Base-by-base conservation (phyloP, 2,888 invertebrate species). In the Trichopoda pennipes region DNA sequence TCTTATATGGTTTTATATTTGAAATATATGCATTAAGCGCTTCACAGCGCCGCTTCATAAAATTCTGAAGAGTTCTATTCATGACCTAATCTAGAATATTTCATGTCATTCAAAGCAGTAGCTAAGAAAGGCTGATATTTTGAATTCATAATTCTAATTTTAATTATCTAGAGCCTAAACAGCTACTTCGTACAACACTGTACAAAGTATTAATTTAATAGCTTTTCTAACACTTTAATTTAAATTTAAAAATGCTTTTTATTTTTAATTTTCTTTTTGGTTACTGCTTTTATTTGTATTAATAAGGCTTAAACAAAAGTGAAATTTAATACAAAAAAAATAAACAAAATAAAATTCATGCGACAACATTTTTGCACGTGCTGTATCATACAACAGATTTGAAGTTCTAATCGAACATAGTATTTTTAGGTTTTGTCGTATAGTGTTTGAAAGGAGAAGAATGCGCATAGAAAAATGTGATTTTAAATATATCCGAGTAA, bases 311-410 rank as follows among this genome's bases (percentile, higher is more conserved):
- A 53, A 69, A 44, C 12, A 10, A 17, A 51, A 60, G n/a, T 56
- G 47, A 63, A 19, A 68, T 17, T 17, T 2, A 53, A 53, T 14
- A 42, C 28, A 51, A 51, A 28, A 21, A 0, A 32, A 47, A 38
- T 2, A 44, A 35, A 14, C 16, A 23, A 17, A 10, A 17, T 35
- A 21, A 74, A 23, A 56, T 42, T 19, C 8, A 14, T 35, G 17
- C 53, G 66, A 55, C 28, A 79, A 73, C 68, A 55, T 53, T 78
- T 53, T 53, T 61, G 61, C 79, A 79, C 79, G 79, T 79, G 79
- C 38, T 61, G 66, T 66, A 21, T 47, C 47, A 55, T n/a, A 12
- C 12, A 73, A 68, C 79, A n/a, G 47, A 73, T 73, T 38, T 12
- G 53, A 68, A 23, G 60, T 55, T 66, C 2, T 4, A 21, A 55